phyloP scores from a whole-genome alignment of 2,797 vertebrate species.

The Melanotaenia parkinsoni region DNA sequence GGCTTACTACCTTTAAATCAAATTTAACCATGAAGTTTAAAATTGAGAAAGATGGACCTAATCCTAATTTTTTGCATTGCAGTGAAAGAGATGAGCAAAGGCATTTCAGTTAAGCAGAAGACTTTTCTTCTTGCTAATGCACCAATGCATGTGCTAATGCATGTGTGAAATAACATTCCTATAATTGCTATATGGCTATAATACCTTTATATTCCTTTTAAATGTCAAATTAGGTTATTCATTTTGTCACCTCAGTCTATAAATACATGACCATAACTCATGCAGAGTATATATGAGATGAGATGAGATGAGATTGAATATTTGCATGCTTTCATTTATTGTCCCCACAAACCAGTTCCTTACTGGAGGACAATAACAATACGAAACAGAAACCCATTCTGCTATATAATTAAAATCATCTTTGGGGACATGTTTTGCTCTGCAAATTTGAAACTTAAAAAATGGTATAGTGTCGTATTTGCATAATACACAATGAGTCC shows the following conservation, averaged over 20 bases:
- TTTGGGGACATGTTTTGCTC: constrained; percentile 80
- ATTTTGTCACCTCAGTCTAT: constrained; percentile 43
- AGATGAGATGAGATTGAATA: constrained; percentile 49
- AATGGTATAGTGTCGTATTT: constrained; percentile 83
- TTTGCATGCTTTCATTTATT: constrained; percentile 63
- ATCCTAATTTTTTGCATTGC: constrained; percentile 61
- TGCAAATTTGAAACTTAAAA: constrained; percentile 83
- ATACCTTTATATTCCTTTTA: constrained; percentile 62
- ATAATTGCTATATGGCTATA: constrained; percentile 54
- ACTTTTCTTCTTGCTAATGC: constrained; percentile 58
- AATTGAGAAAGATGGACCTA: constrained; percentile 82
- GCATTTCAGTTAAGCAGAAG: constrained; percentile 47
- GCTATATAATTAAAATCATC: constrained; percentile 81
- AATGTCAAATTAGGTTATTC: constrained; percentile 64
- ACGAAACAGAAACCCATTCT: constrained; percentile 75
- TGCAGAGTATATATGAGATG: constrained; percentile 33
- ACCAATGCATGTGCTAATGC: constrained; percentile 19
- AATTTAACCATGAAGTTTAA: constrained; percentile 66
- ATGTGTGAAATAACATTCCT: constrained; percentile 57
- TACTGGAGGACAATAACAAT: constrained; percentile 75
- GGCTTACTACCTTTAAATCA: constrained; percentile 78
- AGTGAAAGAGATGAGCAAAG: constrained; percentile 69
- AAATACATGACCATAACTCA: constrained; percentile 52
- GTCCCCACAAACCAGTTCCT: constrained; percentile 67
- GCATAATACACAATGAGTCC: constrained; percentile 87